Conservation (phyloP, 1,140 invertebrate species). For the Drosophila nannoptera region DNA sequence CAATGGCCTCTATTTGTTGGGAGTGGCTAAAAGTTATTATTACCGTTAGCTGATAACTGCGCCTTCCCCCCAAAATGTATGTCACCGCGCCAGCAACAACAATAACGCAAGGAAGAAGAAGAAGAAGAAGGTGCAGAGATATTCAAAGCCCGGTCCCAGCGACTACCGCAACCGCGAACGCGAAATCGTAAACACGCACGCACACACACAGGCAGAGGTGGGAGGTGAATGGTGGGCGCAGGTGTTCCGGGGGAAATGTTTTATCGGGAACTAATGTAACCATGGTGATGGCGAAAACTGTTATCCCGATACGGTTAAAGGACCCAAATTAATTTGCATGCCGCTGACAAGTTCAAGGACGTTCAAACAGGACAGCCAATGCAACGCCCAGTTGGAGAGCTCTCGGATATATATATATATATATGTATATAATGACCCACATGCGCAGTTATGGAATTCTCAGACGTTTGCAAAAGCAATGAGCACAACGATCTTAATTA, state of each 20-base stretch:
- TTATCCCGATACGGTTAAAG: slow-evolving; percentile 57
- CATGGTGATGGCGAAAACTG: slow-evolving; percentile 61
- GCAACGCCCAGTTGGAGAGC: no score
- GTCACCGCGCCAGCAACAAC: slow-evolving; percentile 58
- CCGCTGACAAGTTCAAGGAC: slow-evolving; percentile 70
- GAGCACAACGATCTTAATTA: slow-evolving; percentile 25
- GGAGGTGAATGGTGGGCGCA: slow-evolving; percentile 44
- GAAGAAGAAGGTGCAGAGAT: background rate
- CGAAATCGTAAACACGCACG: slow-evolving; percentile 21
- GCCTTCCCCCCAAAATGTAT: slow-evolving; percentile 54
- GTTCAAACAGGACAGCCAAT: slow-evolving; percentile 33
- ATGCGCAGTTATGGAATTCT: slow-evolving; percentile 31
- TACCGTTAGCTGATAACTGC: slow-evolving; percentile 35
- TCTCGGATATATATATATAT: no score
- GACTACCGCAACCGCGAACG: slow-evolving; percentile 39
- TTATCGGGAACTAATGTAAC: slow-evolving; percentile 42
- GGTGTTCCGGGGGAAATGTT: slow-evolving; percentile 13
- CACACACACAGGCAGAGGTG: slow-evolving; percentile 14
- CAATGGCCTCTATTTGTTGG: slow-evolving; percentile 27
- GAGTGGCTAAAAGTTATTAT: slow-evolving; percentile 39
- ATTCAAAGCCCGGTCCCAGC: slow-evolving; percentile 5
- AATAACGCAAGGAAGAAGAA: no score
- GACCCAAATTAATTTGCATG: slow-evolving; percentile 17
- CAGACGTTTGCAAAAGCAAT: slow-evolving; percentile 3
- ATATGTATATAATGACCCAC: slow-evolving; percentile 38